Evolutionary conservation across 2,113 vertebrate genomes (phyloP), one percentile per base, ranked within the genome.

Genomic region (Neofelis nebulosa): DNA sequence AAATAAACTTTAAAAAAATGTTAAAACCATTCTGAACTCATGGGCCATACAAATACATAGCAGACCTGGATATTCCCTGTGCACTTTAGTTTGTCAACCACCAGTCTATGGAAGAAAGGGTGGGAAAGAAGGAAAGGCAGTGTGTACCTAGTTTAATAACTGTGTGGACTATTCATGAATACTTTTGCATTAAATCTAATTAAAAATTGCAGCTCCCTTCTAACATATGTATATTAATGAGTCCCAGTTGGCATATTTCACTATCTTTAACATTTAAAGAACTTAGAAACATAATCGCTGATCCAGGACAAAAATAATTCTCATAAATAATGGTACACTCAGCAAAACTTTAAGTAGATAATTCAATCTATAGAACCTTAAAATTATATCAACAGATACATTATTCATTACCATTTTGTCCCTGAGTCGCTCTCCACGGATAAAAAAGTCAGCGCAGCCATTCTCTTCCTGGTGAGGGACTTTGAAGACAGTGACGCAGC

Each of bases 351-450:
- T 61, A 92, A 89, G 76, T 1, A 94, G 27, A 48, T 23, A 94
- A 94, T 31, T 69, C 68, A 52, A 50, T 85, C 89, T 85, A 41
- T 5, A 91, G 19, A 96, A 95, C 29, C 63, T 66, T 78, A 96
- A 97, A 92, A 91, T 91, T 63, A 48, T 6, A 94, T 23, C 18
- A 81, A 86, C 16, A 96, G 41, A 27, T 83, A 95, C 25, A 95
- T 57, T 85, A 94, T 96, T 86, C 86, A 98, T 99, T 99, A 99
- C 99, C 99, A 99, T 98, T 99, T 99, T 99, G 99, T 99, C 99
- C 99, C 99, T 99, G 99, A 99, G 99, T 98, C 99, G 98, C 98
- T 99, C 99, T 98, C 99, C 99, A 98, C 99, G 99, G 99, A 99
- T 99, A 99, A 99, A 99, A 99, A 99, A 99, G 98, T 99, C 99